Base-by-base conservation (phyloP, 2,888 invertebrate species). In the Lutraria lutraria region DNA sequence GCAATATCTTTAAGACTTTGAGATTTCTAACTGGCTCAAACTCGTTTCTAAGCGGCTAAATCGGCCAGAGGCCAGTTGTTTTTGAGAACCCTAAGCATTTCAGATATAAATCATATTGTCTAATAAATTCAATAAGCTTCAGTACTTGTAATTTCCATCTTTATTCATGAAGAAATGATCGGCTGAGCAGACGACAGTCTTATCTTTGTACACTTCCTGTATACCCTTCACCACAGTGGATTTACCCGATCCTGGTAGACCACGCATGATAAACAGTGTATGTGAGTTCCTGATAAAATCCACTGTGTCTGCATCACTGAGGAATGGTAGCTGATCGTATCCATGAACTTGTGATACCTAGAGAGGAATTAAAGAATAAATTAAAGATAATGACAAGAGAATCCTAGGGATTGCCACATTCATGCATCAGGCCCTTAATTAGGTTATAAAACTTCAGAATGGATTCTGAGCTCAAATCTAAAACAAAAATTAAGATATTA, bases 171-270 rank as follows among this genome's bases (percentile, higher is more conserved):
- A 96, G 90, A 93, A 96, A 82, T 95, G 89, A 92, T 97, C 97
- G 43, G 96, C 96, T 0, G 96, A 96, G 90, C 96, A 97, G 13
- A 96, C 93, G 12, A 94, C 93, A 29, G 94, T 89, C 31, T 89
- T 83, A 19, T 90, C 89, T 60, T 56, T 79, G 89, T 96, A 96
- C 0, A 92, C 81, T 15, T 91, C 85, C 86, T 91, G 89, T 10
- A 97, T 94, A 31, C 89, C 72, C 25, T 93, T 92, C 0, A 95
- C 96, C 31, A 96, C 81, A 2, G 95, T 96, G 3, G 96, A 96
- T 92, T 97, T 97, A 8, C 97, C 97, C 53, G 89, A 88, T 4
- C 97, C 97, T n/a, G 96, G 95, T 13, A 96, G 90, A 12, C 97
- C 97, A 85, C 96, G 92, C 96, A 96, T 96, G 21, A 97, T 94